These are phyloP conservation scores for Anaspis maculata DNA, from an alignment of 2,888 invertebrate species.

Conservation along the genomic window DNA sequence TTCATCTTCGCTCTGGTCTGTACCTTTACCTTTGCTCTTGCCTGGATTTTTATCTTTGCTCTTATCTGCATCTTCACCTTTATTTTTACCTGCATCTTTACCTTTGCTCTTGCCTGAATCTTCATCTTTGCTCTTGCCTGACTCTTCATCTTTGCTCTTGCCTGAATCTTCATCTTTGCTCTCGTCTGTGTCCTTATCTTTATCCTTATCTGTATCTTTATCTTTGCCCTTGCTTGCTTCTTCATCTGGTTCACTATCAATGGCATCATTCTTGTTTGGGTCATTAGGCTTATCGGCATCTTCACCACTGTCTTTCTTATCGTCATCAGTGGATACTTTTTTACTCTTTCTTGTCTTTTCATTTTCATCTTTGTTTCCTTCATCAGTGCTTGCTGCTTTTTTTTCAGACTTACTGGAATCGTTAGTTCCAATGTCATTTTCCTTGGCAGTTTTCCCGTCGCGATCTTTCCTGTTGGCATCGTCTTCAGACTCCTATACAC, in stretches of 20 bases:
- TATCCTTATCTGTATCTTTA: neutral
- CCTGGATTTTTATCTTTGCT: slow-evolving; percentile 1
- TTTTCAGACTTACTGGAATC: neutral
- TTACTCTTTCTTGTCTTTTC: neutral
- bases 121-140: too few species aligned
- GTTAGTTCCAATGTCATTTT: neutral
- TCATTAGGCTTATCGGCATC: too few species aligned
- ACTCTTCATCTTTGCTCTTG: neutral
- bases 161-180: too few species aligned
- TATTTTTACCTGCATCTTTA: neutral
- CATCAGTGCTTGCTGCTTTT: neutral
- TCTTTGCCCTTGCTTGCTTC: neutral
- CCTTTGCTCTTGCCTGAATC: neutral
- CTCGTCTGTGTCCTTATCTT: too few species aligned
- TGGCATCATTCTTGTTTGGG: too few species aligned
- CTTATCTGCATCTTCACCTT: neutral
- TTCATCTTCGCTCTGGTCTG: neutral
- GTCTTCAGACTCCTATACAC: too few species aligned
- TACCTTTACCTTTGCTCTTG: too few species aligned
- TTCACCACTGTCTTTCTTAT: too few species aligned
- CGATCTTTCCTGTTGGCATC: too few species aligned
- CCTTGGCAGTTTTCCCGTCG: neutral
- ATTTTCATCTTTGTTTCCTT: neutral
- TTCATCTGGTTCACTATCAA: neutral
- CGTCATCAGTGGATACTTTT: too few species aligned